These are phyloP conservation scores for Eueides isabella DNA, from an alignment of 1,140 invertebrate species.

Conservation along the genomic window DNA sequence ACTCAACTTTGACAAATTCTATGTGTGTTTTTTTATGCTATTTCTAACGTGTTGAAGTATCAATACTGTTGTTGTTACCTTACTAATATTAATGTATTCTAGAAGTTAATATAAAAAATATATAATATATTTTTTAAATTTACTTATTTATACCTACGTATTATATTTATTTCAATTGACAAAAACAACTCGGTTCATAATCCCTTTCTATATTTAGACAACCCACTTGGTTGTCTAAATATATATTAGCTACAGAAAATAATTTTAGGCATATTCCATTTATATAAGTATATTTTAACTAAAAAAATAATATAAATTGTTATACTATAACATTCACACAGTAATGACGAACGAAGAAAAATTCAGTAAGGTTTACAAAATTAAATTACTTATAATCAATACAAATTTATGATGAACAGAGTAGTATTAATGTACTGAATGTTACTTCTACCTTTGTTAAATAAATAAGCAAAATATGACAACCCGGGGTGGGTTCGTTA, in stretches of 20 bases:
- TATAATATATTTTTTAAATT: too few species aligned
- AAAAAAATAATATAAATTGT: not conserved
- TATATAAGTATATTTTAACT: not conserved
- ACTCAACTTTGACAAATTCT: constrained; percentile 11
- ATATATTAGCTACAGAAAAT: not conserved
- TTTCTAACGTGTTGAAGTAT: too few species aligned
- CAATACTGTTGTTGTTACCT: too few species aligned
- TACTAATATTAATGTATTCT: too few species aligned
- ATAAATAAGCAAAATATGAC: constrained; percentile 7
- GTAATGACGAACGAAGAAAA: too few species aligned
- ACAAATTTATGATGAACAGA: not conserved
- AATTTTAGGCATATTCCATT: not conserved
- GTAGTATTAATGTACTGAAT: not conserved
- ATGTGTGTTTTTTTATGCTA: not conserved
- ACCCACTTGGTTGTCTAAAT: too few species aligned
- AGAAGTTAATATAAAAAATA: too few species aligned
- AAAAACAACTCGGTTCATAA: not conserved
- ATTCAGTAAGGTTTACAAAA: not conserved
- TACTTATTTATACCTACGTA: too few species aligned
- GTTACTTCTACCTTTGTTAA: not conserved
- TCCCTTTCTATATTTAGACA: not conserved
- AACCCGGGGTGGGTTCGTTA: constrained; percentile 20
- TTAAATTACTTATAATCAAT: not conserved
- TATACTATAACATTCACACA: not conserved
- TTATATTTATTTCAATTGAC: too few species aligned